Evolutionary conservation across 2,797 vertebrate species (phyloP).

Genomic region (Sphenodon punctatus): DNA sequence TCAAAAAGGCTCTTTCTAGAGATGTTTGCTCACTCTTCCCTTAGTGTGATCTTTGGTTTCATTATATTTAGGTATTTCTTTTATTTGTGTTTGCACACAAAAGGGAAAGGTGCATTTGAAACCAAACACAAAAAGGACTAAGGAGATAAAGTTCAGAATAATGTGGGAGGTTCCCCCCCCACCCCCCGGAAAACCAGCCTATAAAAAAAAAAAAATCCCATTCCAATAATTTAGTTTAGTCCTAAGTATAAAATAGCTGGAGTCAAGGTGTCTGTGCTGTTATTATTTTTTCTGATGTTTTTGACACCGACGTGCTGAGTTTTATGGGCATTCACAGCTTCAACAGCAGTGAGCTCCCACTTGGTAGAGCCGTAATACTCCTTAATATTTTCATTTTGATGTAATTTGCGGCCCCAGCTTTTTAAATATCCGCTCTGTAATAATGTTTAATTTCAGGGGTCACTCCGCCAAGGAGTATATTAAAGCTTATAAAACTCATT

Average conservation of each 20-base stretch:
- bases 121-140: conserved; percentile 50
- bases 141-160: conserved; percentile 63
- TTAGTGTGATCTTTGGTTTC: conserved; percentile 62
- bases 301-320: conserved; percentile 79
- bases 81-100: conserved; percentile 64
- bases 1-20: conserved; percentile 33
- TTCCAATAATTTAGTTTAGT: conserved; percentile 92
- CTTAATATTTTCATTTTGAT: conserved; percentile 99
- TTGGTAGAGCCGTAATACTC: conserved; percentile 98
- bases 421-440: conserved; percentile 99
- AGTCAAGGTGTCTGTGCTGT: conserved; percentile 86
- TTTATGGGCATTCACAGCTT: conserved; percentile 73
- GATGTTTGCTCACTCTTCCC: conserved; percentile 43
- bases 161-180: conserved; percentile 27
- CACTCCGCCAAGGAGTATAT: conserved; percentile 99
- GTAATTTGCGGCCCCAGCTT: conserved; percentile 99
- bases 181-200: conserved; percentile 74
- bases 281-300: conserved; percentile 91
- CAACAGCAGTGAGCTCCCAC: conserved; percentile 85
- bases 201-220: conserved; percentile 77
- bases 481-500: conserved; percentile 99
- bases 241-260: conserved; percentile 85
- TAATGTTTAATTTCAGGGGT: conserved; percentile 99
- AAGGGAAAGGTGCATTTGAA: conserved; percentile 52
- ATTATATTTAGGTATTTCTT: conserved; percentile 65